phyloP scores from a whole-genome alignment of 2,888 invertebrate species.

The Emmelina monodactyla region DNA sequence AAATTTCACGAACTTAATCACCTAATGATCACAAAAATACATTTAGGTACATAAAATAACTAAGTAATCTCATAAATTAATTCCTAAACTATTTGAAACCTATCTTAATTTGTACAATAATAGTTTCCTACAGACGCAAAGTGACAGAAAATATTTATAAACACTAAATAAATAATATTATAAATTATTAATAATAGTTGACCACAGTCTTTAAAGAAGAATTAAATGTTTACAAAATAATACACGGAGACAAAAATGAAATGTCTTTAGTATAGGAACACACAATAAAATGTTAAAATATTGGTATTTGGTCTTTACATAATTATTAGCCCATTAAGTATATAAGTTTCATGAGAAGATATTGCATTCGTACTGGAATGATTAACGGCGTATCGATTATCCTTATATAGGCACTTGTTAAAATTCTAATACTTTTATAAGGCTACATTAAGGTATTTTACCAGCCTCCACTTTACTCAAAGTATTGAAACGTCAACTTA shows the following conservation, averaged over 20 bases:
- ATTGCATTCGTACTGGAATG: no score
- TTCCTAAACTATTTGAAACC: conserved; percentile 39
- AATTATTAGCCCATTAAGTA: no score
- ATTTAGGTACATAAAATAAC: conserved; percentile 41
- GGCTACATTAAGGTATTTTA: conserved; percentile 23
- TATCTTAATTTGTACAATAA: conserved; percentile 63
- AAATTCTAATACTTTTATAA: no score
- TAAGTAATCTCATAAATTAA: conserved; percentile 65
- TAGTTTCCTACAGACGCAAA: conserved; percentile 39
- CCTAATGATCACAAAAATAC: conserved; percentile 57
- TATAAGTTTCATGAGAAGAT: no score
- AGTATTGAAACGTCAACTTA: conserved; percentile 31
- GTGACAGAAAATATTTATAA: conserved; percentile 45
- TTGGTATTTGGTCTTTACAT: conserved; percentile 46
- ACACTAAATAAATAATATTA: conserved; percentile 58
- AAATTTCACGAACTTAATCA: conserved; percentile 28
- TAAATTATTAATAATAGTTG: conserved; percentile 52
- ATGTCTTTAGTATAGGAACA: conserved; percentile 57
- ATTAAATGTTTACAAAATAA: conserved; percentile 37
- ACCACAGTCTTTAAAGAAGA: conserved; percentile 56
- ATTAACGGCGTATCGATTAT: conserved; percentile 29
- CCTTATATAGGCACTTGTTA: no score
- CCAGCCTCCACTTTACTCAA: conserved; percentile 43
- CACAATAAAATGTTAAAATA: conserved; percentile 29
- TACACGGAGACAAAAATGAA: conserved; percentile 33